phyloP scores from a whole-genome alignment of 2,797 vertebrate species.

The Leuciscus waleckii region DNA sequence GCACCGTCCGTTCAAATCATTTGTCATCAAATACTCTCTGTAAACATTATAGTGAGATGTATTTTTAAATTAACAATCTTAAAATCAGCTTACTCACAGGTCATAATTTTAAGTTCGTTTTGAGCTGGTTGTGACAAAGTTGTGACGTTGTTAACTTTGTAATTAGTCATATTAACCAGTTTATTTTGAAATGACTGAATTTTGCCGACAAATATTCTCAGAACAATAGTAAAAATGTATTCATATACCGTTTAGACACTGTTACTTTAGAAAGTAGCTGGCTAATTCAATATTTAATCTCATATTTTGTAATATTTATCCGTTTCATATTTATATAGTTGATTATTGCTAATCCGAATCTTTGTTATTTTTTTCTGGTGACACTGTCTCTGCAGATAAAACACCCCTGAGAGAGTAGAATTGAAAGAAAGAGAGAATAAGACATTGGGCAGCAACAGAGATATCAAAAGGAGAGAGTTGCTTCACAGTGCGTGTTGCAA shows the following conservation, averaged over 20 bases:
- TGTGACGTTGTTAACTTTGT: neutral
- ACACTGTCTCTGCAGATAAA: neutral
- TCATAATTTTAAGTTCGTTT: slow-evolving; percentile 4
- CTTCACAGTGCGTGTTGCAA: slow-evolving; percentile 54
- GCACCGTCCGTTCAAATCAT: neutral
- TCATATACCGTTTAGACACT: neutral
- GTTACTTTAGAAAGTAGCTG: neutral
- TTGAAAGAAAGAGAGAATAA: slow-evolving; percentile 28
- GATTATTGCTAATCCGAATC: neutral
- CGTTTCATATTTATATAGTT: neutral
- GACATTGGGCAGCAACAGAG: too few relatives aligned
- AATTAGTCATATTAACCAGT: slow-evolving; percentile 10
- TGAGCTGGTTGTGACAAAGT: neutral
- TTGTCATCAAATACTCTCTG: neutral
- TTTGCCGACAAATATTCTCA: neutral
- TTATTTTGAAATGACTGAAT: neutral
- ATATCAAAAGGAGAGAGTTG: slow-evolving; percentile 14
- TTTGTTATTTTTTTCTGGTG: neutral
- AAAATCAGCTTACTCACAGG: neutral
- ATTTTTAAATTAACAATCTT: neutral
- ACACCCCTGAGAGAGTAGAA: slow-evolving; percentile 11
- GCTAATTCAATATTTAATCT: neutral
- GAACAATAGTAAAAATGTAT: neutral
- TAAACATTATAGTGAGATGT: neutral
- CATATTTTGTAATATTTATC: neutral